Base-by-base conservation (phyloP, 92 coral and sea anemone species). In the Bergia puertoricense region DNA sequence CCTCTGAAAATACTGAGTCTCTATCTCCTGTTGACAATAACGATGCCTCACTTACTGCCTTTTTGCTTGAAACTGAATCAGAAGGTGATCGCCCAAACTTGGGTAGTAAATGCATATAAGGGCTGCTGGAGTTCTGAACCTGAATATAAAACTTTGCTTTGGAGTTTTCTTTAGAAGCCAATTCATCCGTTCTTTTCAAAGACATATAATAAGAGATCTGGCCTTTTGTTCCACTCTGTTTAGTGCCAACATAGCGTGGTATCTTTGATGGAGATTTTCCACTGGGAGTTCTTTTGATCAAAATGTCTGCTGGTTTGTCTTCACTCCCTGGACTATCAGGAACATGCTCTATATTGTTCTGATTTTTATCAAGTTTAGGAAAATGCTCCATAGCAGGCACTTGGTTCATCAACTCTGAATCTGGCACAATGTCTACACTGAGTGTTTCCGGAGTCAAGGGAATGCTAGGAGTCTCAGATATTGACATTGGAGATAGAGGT, bases 211-310 rank as follows among this genome's bases (percentile, higher is more conserved):
- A 95, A 0, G 98, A 93, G 16, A 95, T 90, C 54, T 95, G 92
- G 1, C 94, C 94, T 46, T 95, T 78, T 11, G 91, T 90, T 23
- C 88, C 86, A 13, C 90, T 71, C 46, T 92, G 91, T 41, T 66
- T 81, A 22, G 83, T 65, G 37, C 98, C 98, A 51, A 92, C 89
- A 92, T 85, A 95, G 75, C 98, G 92, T 43, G 98, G 98, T 73
- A 95, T 95, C 71, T 95, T 95, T 8, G 98, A 95, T n/a, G 96
- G 96, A 6, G 94, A 93, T 87, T 95, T 95, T 1, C 98, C 98
- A 85, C 96, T 95, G n/a, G 98, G 92, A 14, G 98, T 86, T 84
- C 98, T 92, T 76, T 95, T 95, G 62, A 95, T 92, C 79, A 88
- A 80, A 66, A 93, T 95, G 56, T 91, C 95, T 4, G 88, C 78